Base-by-base conservation (phyloP, 2,797 vertebrate genomes). In the Diplodus sargus region DNA sequence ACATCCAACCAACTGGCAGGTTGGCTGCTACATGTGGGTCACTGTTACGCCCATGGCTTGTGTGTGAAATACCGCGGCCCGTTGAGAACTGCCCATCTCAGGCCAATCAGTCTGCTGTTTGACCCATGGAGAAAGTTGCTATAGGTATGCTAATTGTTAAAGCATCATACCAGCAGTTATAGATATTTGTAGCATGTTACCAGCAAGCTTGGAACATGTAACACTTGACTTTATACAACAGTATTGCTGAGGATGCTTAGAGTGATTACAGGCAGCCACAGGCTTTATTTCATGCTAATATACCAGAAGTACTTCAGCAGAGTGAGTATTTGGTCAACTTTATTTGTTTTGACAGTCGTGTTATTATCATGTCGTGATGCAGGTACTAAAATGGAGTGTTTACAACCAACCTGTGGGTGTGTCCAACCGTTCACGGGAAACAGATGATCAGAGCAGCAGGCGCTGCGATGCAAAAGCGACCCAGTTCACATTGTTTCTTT, bases 1-100 rank as follows among this genome's bases (percentile, higher is more conserved):
- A 80, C 53, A 60, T 63, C 70, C 42, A 47, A 73, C 79, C 34
- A 60, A 66, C 80, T 47, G 66, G 49, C 74, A 65, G 63, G 23
- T 63, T 83, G 78, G 69, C 74, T 47, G 71, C 56, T 77, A 68
- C 74, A 87, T 90, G 63, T 90, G 82, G 83, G 87, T 90, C 91
- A 90, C 76, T 74, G 76, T 84, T 77, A 64, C 39, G n/a, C 61
- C 56, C 61, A 23, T 58, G 64, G 78, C 63, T 82, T 87, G 86
- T 81, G 78, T 91, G 86, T 80, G 81, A 94, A 90, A 92, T 90
- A 81, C 78, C 51, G 2, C 53, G 2, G 65, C 30, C 82, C 80
- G 51, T 58, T 85, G 61, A 53, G 70, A 89, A 62, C 28, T 76
- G 76, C 58, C 57, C 69, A 53, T 64, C 64, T 84, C 74, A 67